Base-by-base conservation (phyloP, 1,140 invertebrate genomes). In the Andricus grossulariae region DNA sequence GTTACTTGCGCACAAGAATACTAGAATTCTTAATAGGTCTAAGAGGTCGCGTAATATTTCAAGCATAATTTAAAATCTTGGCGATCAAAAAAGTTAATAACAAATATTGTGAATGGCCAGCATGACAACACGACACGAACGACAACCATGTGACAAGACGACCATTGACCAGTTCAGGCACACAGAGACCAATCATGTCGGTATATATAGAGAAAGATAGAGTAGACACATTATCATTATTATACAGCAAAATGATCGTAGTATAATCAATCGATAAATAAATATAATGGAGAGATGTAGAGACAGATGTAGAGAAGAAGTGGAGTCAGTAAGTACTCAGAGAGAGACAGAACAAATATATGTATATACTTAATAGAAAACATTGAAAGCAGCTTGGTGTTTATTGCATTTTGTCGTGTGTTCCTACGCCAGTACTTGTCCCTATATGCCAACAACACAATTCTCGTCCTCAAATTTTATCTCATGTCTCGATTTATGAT, bases 81-180 rank as follows among this genome's bases (percentile, higher is more conserved):
- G 70, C 57, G 57, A 66, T 32, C 32, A 7, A 21, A 32, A 66
- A 66, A 54, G 50, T 52, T 51, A 81, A 80, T 80, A 76, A 77
- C 32, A 78, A 39, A 78, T 70, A 80, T 84, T 74, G 76, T 88
- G 88, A 90, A 92, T 91, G 89, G 90, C 90, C 90, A 92, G 88
- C 89, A 91, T 92, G 90, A 92, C 90, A 92, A 92, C 90, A 92
- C 90, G 90, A 92, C 88, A 92, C 90, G 90, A 90, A 92, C 90
- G 89, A 92, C 90, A 92, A 91, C 91, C 90, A 91, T 91, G 90
- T 92, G 90, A 92, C 88, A 91, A 89, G 90, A 92, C 90, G 90
- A 91, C 90, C 90, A 91, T 90, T 88, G 88, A 91, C 85, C 89
- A 91, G 88, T 91, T 91, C 90, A 91, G 90, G 90, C 90, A 91